phyloP scores from a whole-genome alignment of 2,797 vertebrate genomes.

The Sebastes diploproa region DNA sequence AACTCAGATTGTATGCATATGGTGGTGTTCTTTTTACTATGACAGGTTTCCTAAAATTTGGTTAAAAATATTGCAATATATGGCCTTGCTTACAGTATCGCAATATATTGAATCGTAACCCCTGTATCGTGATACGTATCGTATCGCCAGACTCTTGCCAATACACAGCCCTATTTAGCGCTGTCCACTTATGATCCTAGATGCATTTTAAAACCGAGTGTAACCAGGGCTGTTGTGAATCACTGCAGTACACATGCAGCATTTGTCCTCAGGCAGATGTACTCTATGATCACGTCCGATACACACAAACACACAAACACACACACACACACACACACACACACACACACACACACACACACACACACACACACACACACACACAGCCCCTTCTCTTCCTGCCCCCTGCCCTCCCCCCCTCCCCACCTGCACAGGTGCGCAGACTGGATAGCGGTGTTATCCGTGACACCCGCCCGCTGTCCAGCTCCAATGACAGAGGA shows the following conservation, averaged over 20 bases:
- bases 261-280: slow-evolving; percentile 3
- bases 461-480: slow-evolving; percentile 32
- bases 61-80: too few species aligned
- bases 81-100: too few species aligned
- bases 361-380: not conserved
- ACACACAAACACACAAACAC: too few species aligned
- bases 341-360: not conserved
- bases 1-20: too few species aligned
- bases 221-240: not conserved
- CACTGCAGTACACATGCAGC: not conserved
- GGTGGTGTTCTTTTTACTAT: too few species aligned
- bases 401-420: not conserved
- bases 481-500: slow-evolving; percentile 42
- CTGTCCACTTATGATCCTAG: too few species aligned
- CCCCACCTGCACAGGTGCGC: slow-evolving; percentile 69
- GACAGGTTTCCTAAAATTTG: too few species aligned
- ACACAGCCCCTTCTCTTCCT: not conserved
- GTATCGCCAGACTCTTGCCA: too few species aligned
- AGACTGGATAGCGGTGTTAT: slow-evolving; percentile 50
- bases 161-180: too few species aligned
- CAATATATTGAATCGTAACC: too few species aligned
- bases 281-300: not conserved
- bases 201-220: not conserved
- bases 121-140: too few species aligned
- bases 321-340: not conserved